A percentile compares a stretch with the other conserved stretches of the same genome.
Conservation (phyloP, 2,888 invertebrate genomes). For the Tenthredo mesomela region DNA sequence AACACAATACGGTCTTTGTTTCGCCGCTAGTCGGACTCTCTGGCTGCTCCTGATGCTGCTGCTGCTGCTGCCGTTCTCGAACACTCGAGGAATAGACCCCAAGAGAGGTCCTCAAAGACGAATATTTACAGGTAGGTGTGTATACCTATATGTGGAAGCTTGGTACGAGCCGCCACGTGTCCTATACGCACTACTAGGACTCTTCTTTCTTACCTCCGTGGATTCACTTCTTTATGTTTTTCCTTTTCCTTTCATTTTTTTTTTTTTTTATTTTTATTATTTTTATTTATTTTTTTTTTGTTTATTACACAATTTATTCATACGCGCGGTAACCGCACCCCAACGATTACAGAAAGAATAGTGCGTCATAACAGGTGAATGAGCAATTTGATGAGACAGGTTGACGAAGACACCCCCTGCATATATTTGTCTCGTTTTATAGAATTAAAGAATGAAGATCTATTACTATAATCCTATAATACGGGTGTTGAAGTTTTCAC, state of each 20-base stretch:
- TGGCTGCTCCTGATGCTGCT: background rate
- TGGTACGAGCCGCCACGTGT: constrained; percentile 8
- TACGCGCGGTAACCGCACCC: background rate
- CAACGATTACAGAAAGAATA: background rate
- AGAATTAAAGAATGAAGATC: background rate
- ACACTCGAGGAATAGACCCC: background rate
- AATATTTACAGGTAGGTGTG: background rate
- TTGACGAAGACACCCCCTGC: background rate
- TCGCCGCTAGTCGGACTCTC: constrained; percentile 31
- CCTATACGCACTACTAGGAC: background rate
- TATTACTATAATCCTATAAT: background rate
- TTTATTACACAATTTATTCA: constrained; percentile 3
- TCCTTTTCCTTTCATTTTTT: background rate
- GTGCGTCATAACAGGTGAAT: constrained; percentile 10
- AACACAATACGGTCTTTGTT: constrained; percentile 52
- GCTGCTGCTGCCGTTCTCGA: background rate
- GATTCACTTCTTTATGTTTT: background rate
- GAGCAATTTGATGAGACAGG: background rate
- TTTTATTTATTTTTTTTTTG: background rate
- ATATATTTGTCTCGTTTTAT: background rate
- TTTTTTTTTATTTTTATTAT: no score
- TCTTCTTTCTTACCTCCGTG: background rate
- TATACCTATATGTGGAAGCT: background rate
- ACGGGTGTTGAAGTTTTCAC: background rate
- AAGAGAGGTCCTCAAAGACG: constrained; percentile 17